Percentiles rank a stretch among this genome's conserved stretches.
Evolutionary conservation across 2,888 invertebrate genomes (phyloP).

Genomic region (Ophion ventricosus): DNA sequence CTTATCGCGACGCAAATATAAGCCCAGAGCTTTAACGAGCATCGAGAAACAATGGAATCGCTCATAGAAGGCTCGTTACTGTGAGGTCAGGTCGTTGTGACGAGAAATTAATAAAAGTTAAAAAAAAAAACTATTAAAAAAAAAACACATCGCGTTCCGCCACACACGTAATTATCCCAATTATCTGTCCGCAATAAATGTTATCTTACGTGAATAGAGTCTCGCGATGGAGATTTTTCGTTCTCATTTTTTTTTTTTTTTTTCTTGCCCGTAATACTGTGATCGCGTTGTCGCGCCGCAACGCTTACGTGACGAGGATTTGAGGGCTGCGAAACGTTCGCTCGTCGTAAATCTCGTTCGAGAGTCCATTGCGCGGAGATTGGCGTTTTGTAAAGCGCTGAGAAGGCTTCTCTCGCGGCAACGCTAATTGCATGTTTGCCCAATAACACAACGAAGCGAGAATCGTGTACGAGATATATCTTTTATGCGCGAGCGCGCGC

Average conservation of each 20-base stretch:
- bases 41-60: constrained; percentile 58
- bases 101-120: not conserved
- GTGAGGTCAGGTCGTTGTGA: constrained; percentile 30
- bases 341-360: constrained; percentile 12
- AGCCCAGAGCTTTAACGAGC: constrained; percentile 55
- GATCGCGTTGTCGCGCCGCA: constrained; percentile 32
- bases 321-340: constrained; percentile 43
- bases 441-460: constrained; percentile 50
- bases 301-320: constrained; percentile 24
- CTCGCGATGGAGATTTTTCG: constrained; percentile 50
- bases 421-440: constrained; percentile 62
- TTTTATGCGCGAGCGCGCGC: constrained; percentile 57
- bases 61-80: constrained; percentile 48
- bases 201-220: constrained; percentile 58
- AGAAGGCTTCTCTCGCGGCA: constrained; percentile 15
- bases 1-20: constrained; percentile 7
- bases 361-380: constrained; percentile 12
- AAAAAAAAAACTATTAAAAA: constrained; percentile 10
- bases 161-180: constrained; percentile 61
- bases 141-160: constrained; percentile 20
- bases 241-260: constrained; percentile 32
- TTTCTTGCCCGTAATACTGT: not conserved
- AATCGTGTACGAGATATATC: constrained; percentile 54
- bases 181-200: constrained; percentile 59
- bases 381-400: constrained; percentile 1